These are phyloP conservation scores for Potorous gilbertii DNA, from an alignment of 2,797 vertebrate species.

Conservation along the genomic window DNA sequence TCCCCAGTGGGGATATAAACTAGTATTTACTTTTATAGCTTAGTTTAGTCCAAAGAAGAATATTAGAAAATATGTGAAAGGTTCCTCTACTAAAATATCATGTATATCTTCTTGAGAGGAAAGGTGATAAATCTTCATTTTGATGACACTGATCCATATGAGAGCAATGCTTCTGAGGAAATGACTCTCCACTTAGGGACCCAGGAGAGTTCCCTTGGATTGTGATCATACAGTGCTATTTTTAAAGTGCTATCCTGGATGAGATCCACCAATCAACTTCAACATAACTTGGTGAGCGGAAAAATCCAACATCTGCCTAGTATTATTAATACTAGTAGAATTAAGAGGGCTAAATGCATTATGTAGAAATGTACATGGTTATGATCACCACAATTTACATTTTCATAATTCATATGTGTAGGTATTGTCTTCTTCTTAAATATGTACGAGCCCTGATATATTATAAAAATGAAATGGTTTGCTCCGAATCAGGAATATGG, in stretches of 20 bases:
- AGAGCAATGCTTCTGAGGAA: background rate
- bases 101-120: slow-evolving; percentile 65
- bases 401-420: background rate
- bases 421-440: slow-evolving; percentile 8
- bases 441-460: background rate
- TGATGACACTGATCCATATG: background rate
- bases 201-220: slow-evolving; percentile 15
- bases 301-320: slow-evolving; percentile 18
- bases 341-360: slow-evolving; percentile 15
- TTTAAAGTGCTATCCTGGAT: background rate
- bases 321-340: background rate
- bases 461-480: slow-evolving; percentile 11
- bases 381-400: slow-evolving; percentile 29
- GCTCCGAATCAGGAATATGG: background rate
- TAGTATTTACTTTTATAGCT: slow-evolving; percentile 67
- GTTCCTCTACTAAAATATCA: slow-evolving; percentile 60
- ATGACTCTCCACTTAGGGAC: slow-evolving; percentile 31
- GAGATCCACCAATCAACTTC: slow-evolving; percentile 25
- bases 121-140: slow-evolving; percentile 58
- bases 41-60: slow-evolving; percentile 43
- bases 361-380: background rate
- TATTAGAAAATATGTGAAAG: slow-evolving; percentile 61
- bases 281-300: slow-evolving; percentile 44
- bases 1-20: slow-evolving; percentile 59
- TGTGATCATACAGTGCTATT: background rate